Conservation (phyloP, 2,113 vertebrate species). For the Podarcis raffonei region DNA sequence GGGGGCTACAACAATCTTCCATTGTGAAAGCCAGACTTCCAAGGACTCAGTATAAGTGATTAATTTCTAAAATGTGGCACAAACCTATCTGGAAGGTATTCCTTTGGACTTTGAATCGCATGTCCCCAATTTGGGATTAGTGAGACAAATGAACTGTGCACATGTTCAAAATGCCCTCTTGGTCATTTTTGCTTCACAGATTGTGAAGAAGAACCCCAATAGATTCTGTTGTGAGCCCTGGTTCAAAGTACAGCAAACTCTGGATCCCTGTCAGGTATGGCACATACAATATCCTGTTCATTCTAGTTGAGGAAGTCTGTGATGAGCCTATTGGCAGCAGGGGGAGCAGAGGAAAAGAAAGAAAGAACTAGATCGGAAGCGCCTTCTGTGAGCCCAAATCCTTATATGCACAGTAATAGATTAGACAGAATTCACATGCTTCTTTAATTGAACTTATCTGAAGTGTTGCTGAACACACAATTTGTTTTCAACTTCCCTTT, state of each 20-base stretch:
- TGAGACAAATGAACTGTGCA: not conserved
- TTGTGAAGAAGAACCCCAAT: not conserved
- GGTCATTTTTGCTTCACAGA: not conserved
- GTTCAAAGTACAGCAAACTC: not conserved
- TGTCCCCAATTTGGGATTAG: not conserved
- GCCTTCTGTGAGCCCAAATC: too few relatives aligned
- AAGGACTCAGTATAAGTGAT: not conserved
- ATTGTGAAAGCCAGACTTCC: not conserved
- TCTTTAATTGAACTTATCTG: too few relatives aligned
- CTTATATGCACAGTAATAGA: too few relatives aligned
- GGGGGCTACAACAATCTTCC: not conserved
- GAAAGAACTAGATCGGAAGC: too few relatives aligned
- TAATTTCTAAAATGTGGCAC: not conserved
- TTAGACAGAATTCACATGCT: too few relatives aligned
- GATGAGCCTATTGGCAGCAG: too few relatives aligned
- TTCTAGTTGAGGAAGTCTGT: not conserved
- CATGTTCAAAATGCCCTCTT: not conserved
- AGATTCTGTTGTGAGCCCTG: not conserved
- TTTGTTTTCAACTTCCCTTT: too few relatives aligned
- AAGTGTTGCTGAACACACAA: too few relatives aligned
- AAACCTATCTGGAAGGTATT: not conserved
- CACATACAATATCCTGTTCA: not conserved
- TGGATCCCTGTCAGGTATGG: not conserved
- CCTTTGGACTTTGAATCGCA: not conserved
- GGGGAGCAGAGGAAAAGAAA: too few relatives aligned